A percentile compares a stretch with the other conserved stretches of the same genome.
Conservation (phyloP, 2,797 vertebrate genomes). For the Coregonus ussuriensis region DNA sequence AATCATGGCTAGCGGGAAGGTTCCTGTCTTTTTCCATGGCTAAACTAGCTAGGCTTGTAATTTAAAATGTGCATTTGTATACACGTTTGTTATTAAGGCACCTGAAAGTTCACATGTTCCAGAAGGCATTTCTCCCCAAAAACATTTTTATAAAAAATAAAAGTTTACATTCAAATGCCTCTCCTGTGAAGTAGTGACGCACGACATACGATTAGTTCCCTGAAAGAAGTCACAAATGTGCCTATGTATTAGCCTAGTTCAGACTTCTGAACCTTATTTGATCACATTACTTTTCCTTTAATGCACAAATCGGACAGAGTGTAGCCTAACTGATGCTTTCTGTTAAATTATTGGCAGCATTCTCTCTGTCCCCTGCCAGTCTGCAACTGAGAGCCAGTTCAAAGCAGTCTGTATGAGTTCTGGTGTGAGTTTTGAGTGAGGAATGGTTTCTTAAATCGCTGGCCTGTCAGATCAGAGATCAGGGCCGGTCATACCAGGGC, state of each 20-base stretch:
- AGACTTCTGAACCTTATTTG: background rate
- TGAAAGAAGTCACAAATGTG: too few species aligned
- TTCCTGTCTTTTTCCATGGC: too few species aligned
- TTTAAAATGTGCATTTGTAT: too few species aligned
- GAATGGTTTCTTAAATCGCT: slow-evolving; percentile 56
- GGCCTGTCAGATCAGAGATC: slow-evolving; percentile 47
- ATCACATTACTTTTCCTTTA: background rate
- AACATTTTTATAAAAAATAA: too few species aligned
- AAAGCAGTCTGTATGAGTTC: slow-evolving; percentile 29
- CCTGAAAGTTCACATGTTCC: too few species aligned
- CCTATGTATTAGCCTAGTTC: background rate
- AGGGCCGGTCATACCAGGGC: slow-evolving; percentile 50
- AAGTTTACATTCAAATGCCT: too few species aligned
- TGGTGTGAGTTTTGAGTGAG: slow-evolving; percentile 45
- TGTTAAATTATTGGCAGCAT: background rate
- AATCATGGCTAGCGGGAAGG: too few species aligned
- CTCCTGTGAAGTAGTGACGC: too few species aligned
- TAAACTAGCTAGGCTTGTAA: too few species aligned
- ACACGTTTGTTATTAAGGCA: too few species aligned
- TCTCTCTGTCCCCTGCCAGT: background rate
- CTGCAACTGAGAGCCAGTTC: slow-evolving; percentile 34
- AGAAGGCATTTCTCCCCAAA: too few species aligned
- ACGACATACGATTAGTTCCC: too few species aligned
- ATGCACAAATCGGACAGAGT: background rate
- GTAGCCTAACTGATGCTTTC: background rate